A percentile compares a stretch with the other conserved stretches of the same genome.
These are phyloP conservation scores for Pleuronectes platessa DNA, from an alignment of 2,113 vertebrate genomes.

Conservation along the genomic window DNA sequence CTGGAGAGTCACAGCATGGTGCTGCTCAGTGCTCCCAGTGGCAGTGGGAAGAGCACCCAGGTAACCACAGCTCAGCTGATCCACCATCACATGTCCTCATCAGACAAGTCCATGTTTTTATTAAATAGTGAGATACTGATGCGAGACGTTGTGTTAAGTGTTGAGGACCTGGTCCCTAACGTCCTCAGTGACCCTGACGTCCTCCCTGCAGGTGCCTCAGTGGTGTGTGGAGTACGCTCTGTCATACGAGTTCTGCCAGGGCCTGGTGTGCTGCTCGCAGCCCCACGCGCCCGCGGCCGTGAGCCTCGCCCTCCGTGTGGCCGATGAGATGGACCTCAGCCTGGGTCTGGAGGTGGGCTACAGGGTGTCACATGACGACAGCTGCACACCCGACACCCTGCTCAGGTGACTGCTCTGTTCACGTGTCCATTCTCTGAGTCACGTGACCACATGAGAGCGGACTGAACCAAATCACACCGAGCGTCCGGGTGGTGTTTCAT, in stretches of 20 bases:
- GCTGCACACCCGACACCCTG: constrained; percentile 90
- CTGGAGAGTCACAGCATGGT: constrained; percentile 88
- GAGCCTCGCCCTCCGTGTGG: constrained; percentile 90
- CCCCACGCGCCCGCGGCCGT: constrained; percentile 88
- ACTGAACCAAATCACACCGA: no score
- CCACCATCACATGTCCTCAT: no score
- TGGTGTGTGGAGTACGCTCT: constrained; percentile 94
- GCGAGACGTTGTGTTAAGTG: no score
- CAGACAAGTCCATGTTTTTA: no score
- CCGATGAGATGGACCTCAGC: constrained; percentile 97
- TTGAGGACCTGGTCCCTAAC: no score
- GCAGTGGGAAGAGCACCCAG: constrained; percentile 95
- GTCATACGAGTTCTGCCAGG: constrained; percentile 87
- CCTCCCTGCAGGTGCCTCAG: constrained; percentile 89
- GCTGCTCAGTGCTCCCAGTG: constrained; percentile 87
- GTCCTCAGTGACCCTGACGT: background rate
- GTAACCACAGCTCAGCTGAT: constrained; percentile 62
- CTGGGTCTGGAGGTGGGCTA: constrained; percentile 96
- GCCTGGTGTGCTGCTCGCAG: constrained; percentile 90
- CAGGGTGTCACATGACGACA: constrained; percentile 91
- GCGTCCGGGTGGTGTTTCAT: no score
- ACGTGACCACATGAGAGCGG: background rate
- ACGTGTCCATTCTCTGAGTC: background rate
- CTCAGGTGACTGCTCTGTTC: constrained; percentile 84
- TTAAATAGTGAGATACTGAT: no score